Conservation (phyloP, 64 coral and sea anemone species). For the Pachyseris speciosa region DNA sequence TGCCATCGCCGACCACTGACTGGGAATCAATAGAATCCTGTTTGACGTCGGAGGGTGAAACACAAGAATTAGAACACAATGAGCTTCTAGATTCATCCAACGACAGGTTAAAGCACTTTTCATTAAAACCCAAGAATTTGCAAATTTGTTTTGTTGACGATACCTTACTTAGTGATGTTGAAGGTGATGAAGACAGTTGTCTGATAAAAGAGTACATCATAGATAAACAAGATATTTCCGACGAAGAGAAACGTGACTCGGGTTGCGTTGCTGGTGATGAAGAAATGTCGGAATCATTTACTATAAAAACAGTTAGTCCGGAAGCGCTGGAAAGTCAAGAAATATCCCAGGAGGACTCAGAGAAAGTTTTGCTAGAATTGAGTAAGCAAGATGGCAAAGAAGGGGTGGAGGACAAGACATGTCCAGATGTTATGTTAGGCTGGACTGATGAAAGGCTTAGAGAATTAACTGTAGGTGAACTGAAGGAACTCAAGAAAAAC, state of each 20-base stretch:
- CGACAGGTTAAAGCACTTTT: slow-evolving; percentile 59
- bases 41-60: slow-evolving; percentile 80
- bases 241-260: slow-evolving; percentile 90
- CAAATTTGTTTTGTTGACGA: slow-evolving; percentile 98
- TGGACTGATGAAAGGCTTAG: slow-evolving; percentile 79
- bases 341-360: slow-evolving; percentile 75
- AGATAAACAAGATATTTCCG: slow-evolving; percentile 74
- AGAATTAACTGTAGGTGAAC: slow-evolving; percentile 66
- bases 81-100: slow-evolving; percentile 63
- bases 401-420: slow-evolving; percentile 18
- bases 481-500: slow-evolving; percentile 77
- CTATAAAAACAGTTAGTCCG: slow-evolving; percentile 87
- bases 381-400: slow-evolving; percentile 63
- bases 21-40: slow-evolving; percentile 97
- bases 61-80: slow-evolving; percentile 60
- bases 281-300: slow-evolving; percentile 81
- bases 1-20: slow-evolving; percentile 91
- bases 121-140: slow-evolving; percentile 81
- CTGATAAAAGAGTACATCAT: slow-evolving; percentile 90
- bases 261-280: slow-evolving; percentile 94
- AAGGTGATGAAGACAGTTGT: slow-evolving; percentile 88
- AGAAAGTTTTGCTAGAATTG: slow-evolving; percentile 78
- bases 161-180: slow-evolving; percentile 72
- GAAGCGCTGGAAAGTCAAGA: slow-evolving; percentile 38
- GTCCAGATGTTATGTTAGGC: slow-evolving; percentile 52